Base-by-base conservation (phyloP, 2,113 vertebrate genomes). In the Neoarius graeffei region DNA sequence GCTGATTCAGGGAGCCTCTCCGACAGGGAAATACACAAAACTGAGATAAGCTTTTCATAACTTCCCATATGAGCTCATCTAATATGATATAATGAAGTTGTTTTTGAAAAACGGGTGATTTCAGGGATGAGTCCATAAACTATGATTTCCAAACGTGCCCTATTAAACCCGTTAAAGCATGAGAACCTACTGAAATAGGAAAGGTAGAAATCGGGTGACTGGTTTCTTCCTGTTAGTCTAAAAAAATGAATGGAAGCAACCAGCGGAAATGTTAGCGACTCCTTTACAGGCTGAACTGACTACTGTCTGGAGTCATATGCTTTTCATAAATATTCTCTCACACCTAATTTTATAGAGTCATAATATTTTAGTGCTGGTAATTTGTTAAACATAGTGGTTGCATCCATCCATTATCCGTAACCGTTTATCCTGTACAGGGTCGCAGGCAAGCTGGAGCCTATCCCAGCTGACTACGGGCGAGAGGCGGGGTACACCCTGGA, bases 11-110 rank as follows among this genome's bases (percentile, higher is more conserved):
- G 79, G 42, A 62, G 56, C 25, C 56, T 60, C 3, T 71, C 42
- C 69, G 8, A 19, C 66, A 67, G 69, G 59, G 42, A 86, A 83
- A 89, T 35, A 54, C 76, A 67, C 56, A 64, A 64, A 35, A 8
- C 48, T 84, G 81, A 84, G 50, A 15, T n/a, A 77, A 57, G 59
- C 13, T 57, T 50, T 66, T 84, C 52, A 67, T 19, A 79, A 48
- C 27, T 42, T 84, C 30, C 30, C 13, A 1, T 48, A 23, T 84
- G 59, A 83, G 30, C 66, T 83, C 42, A 60, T 60, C 1, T 2
- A 74, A 59, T 60, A 42, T 60, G 3, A 60, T 35, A 56, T 0
- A 25, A 60, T 20, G 10, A 81, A 42, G 10, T 8, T 0, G 1
- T 81, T 81, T 54, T 67, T 10, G 8, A 30, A 66, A 66, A 64